Evolutionary conservation across 2,797 vertebrate genomes (phyloP).

Genomic region (Eptatretus atami): DNA sequence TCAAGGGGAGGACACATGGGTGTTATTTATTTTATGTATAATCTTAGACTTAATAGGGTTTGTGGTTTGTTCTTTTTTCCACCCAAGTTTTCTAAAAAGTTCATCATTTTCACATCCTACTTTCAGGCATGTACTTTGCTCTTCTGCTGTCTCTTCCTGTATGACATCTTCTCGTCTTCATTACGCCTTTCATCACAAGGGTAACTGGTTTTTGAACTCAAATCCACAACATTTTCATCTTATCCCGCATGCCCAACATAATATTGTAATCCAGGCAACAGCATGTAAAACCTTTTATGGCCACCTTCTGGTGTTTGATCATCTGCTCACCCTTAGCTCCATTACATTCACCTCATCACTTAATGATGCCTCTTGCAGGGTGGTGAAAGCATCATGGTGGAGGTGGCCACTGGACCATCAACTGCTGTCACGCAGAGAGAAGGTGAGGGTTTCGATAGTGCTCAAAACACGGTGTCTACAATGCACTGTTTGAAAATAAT

Average conservation of each 20-base stretch:
- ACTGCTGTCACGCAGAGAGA: slow-evolving; percentile 55
- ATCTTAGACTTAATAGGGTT: not conserved
- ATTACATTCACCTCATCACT: not conserved
- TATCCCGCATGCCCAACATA: too few relatives aligned
- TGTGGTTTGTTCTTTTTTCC: not conserved
- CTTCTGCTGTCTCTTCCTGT: slow-evolving; percentile 51
- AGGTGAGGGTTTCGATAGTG: slow-evolving; percentile 12
- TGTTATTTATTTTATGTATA: not conserved
- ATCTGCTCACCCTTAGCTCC: not conserved
- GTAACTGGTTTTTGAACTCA: slow-evolving; percentile 14
- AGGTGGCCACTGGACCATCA: slow-evolving; percentile 63
- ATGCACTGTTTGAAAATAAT: too few relatives aligned
- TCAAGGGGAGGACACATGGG: too few relatives aligned
- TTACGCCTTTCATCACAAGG: slow-evolving; percentile 63
- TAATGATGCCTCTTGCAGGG: slow-evolving; percentile 18
- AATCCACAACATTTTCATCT: too few relatives aligned
- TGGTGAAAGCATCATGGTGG: slow-evolving; percentile 83
- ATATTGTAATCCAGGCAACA: too few relatives aligned
- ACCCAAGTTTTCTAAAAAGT: too few relatives aligned
- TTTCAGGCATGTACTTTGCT: slow-evolving; percentile 60
- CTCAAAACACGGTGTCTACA: too few relatives aligned
- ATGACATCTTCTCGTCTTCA: slow-evolving; percentile 81
- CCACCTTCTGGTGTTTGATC: not conserved
- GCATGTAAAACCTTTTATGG: too few relatives aligned
- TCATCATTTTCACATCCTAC: too few relatives aligned